These are phyloP conservation scores for Denticeps clupeoides DNA, from an alignment of 2,797 vertebrate genomes.

Conservation along the genomic window DNA sequence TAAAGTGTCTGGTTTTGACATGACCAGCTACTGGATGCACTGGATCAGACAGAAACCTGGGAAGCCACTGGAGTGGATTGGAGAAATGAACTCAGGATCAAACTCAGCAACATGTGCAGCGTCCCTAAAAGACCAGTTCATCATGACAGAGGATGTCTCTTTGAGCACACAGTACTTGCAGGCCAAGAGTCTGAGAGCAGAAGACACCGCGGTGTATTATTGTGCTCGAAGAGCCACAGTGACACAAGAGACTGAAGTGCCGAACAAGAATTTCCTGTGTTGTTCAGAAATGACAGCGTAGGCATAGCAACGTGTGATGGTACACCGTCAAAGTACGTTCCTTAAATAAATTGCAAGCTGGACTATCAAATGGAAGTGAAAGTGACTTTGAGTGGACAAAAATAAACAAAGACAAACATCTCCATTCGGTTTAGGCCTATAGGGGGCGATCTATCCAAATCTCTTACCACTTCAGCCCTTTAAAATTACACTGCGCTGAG, in stretches of 20 bases:
- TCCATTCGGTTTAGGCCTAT: no score
- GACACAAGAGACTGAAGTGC: background rate
- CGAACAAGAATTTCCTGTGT: constrained; percentile 5
- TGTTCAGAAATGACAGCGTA: background rate
- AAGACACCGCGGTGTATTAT: constrained; percentile 14
- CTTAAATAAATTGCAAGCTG: no score
- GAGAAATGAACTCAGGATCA: background rate
- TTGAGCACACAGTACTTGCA: constrained; percentile 17
- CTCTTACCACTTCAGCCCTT: no score
- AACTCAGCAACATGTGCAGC: no score
- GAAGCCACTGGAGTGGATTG: constrained; percentile 29
- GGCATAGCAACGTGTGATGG: no score
- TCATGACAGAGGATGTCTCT: constrained; percentile 15
- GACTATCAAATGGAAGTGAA: no score
- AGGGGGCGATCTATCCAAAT: no score
- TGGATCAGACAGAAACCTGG: constrained; percentile 35
- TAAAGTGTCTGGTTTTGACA: constrained; percentile 22
- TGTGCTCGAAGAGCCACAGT: background rate
- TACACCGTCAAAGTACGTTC: no score
- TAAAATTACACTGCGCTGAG: no score
- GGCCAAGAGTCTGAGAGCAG: constrained; percentile 10
- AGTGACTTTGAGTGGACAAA: no score
- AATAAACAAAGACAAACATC: no score
- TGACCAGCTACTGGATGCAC: constrained; percentile 16
- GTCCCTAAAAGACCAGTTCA: constrained; percentile 19